A percentile compares a stretch with the other conserved stretches of the same genome.
Evolutionary conservation across 2,113 vertebrate genomes (phyloP).

Genomic region (Pollachius pollachius): DNA sequence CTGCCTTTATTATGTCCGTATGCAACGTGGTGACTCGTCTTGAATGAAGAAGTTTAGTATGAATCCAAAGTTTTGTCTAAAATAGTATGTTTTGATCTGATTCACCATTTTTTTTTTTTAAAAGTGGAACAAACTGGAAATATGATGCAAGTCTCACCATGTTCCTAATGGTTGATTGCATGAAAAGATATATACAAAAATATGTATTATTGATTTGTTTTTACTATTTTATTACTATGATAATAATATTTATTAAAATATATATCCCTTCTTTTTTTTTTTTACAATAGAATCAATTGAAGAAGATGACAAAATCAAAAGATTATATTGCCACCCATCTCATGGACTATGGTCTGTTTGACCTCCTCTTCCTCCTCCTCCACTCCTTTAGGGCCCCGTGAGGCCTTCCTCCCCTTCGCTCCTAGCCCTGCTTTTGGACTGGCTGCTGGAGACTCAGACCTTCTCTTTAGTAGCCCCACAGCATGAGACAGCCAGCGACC

Average conservation of each 20-base stretch:
- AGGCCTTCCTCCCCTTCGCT: conserved; percentile 73
- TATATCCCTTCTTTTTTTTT: neutral
- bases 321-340: neutral
- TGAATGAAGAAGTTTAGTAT: too few species aligned
- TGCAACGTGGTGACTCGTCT: neutral
- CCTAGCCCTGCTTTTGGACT: conserved; percentile 79
- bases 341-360: neutral
- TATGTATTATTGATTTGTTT: neutral
- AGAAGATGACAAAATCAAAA: neutral
- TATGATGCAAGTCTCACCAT: too few species aligned
- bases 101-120: too few species aligned
- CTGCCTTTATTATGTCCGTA: too few species aligned
- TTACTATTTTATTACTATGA: neutral
- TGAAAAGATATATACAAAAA: too few species aligned
- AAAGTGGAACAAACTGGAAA: too few species aligned
- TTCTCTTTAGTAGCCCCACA: conserved; percentile 51
- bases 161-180: too few species aligned
- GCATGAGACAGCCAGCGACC: conserved; percentile 27
- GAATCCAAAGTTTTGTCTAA: too few species aligned
- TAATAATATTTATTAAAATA: neutral
- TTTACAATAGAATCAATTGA: too few species aligned
- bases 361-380: neutral
- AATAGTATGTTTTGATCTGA: too few species aligned
- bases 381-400: conserved; percentile 53
- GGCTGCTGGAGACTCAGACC: conserved; percentile 78